Evolutionary conservation across 1,140 invertebrate genomes (phyloP).

Genomic region (Atta cephalotes): DNA sequence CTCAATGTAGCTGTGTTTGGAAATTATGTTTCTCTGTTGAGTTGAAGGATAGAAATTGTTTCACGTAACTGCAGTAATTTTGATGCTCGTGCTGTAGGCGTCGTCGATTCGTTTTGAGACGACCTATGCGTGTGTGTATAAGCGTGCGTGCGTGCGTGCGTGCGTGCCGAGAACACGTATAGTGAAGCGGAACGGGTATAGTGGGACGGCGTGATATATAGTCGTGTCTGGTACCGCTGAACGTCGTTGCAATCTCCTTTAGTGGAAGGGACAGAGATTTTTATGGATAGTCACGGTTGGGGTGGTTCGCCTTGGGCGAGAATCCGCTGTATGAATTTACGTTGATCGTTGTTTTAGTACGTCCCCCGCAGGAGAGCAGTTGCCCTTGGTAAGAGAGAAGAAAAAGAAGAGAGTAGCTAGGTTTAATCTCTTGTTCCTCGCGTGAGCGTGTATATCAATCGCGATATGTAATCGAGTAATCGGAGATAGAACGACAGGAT

Average conservation of each 20-base stretch:
- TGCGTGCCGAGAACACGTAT: conserved; percentile 52
- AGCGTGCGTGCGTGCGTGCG: conserved; percentile 35
- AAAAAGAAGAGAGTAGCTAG: neutral
- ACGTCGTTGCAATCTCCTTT: conserved; percentile 72
- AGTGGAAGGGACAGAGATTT: conserved; percentile 63
- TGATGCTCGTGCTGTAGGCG: conserved; percentile 35
- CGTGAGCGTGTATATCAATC: conserved; percentile 55
- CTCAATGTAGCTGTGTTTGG: neutral
- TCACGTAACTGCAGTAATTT: conserved; percentile 44
- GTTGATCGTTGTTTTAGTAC: conserved; percentile 66
- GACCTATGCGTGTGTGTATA: conserved; percentile 55
- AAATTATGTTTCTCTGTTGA: neutral
- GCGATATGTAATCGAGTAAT: conserved; percentile 55
- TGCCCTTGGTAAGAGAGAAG: conserved; percentile 16
- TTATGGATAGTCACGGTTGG: conserved; percentile 65
- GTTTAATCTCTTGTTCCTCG: conserved; percentile 60
- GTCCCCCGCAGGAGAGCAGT: neutral
- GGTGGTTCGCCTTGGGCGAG: conserved; percentile 60
- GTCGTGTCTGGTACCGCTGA: conserved; percentile 65
- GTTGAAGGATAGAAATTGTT: conserved; percentile 42
- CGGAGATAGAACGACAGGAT: conserved; percentile 45
- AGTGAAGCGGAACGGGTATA: conserved; percentile 58
- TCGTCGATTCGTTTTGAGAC: conserved; percentile 54
- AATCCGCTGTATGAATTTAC: conserved; percentile 68
- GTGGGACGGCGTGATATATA: conserved; percentile 67